These are phyloP conservation scores for Agriopis leucophaearia DNA, from an alignment of 2,888 invertebrate species.

Conservation along the genomic window DNA sequence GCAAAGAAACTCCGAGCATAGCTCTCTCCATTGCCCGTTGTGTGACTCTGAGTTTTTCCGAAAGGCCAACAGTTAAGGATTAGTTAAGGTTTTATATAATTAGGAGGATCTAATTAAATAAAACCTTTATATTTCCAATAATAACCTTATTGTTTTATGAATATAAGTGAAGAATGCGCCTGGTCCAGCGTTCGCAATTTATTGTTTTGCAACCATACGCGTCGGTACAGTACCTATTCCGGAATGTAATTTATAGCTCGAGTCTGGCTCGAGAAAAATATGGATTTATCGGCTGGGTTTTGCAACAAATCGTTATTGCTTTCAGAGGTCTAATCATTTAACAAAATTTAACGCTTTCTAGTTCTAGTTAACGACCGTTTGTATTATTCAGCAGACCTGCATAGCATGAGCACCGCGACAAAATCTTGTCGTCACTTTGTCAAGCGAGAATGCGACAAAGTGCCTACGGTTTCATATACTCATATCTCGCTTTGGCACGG, in stretches of 20 bases:
- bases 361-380: neutral
- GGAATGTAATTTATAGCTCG: constrained; percentile 73
- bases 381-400: too few relatives aligned
- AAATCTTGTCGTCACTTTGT: too few relatives aligned
- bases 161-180: constrained; percentile 63
- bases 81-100: too few relatives aligned
- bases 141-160: constrained; percentile 54
- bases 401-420: too few relatives aligned
- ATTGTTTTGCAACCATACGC: constrained; percentile 76
- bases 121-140: constrained; percentile 51
- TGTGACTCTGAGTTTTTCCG: too few relatives aligned
- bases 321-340: constrained; percentile 6
- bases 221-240: constrained; percentile 62
- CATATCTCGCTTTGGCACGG: too few relatives aligned
- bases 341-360: neutral
- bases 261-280: constrained; percentile 74
- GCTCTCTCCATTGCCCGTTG: too few relatives aligned
- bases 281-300: constrained; percentile 70
- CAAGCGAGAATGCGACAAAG: too few relatives aligned
- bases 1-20: too few relatives aligned
- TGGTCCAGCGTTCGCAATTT: constrained; percentile 72
- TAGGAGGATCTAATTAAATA: constrained; percentile 51
- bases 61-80: too few relatives aligned
- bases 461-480: too few relatives aligned
- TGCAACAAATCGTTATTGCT: constrained; percentile 70